Conservation (phyloP, 2,797 vertebrate genomes). For the Monodelphis domestica region DNA sequence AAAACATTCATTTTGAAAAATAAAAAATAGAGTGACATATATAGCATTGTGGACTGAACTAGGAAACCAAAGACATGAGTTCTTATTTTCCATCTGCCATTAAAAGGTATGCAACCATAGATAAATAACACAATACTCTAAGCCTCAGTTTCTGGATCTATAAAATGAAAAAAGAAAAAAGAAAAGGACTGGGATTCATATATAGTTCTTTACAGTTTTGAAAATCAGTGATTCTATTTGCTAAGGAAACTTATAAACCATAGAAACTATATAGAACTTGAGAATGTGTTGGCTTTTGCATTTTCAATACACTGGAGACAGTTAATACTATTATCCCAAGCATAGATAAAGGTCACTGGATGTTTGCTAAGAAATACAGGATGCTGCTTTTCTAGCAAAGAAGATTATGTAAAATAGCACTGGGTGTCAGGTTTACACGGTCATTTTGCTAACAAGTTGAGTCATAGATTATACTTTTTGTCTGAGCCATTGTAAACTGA, state of each 20-base stretch:
- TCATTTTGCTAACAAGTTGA: background rate
- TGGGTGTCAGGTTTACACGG: conserved; percentile 20
- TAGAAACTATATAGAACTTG: background rate
- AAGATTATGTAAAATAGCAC: conserved; percentile 7
- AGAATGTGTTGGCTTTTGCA: background rate
- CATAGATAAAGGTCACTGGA: conserved; percentile 1
- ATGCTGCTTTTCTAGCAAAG: conserved; percentile 32
- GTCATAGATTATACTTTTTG: background rate
- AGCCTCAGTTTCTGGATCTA: background rate
- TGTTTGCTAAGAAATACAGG: conserved; percentile 20
- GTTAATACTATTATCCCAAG: background rate
- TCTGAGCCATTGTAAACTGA: conserved; percentile 16
- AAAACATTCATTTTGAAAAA: background rate
- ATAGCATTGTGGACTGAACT: background rate
- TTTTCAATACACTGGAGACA: conserved; percentile 9
- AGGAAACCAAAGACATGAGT: background rate
- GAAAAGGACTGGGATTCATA: background rate
- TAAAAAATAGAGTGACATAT: background rate
- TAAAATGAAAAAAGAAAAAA: background rate
- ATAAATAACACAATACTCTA: background rate
- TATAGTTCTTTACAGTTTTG: background rate
- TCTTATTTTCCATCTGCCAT: background rate
- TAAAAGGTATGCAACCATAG: background rate
- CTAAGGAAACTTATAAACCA: background rate
- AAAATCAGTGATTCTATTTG: background rate